Conservation (phyloP, 1,140 invertebrate species). For the Lordiphosa clarofinis region DNA sequence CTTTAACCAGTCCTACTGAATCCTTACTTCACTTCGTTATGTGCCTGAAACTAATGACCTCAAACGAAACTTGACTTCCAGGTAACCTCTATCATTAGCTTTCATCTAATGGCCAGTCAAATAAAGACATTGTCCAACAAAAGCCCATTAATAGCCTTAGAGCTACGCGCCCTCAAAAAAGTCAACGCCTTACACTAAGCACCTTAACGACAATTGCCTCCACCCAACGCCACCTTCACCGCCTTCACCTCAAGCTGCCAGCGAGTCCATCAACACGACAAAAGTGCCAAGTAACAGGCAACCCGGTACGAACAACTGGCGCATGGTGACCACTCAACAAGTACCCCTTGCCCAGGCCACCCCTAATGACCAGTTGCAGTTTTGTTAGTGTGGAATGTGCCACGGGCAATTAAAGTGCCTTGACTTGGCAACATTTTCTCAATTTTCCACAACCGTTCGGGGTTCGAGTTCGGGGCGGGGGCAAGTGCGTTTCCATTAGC, state of each 20-base stretch:
- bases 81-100: constrained; percentile 30
- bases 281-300: constrained; percentile 2
- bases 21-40: not conserved
- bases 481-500: constrained; percentile 23
- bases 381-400: constrained; percentile 17
- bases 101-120: constrained; percentile 22
- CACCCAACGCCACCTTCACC: not conserved
- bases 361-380: constrained; percentile 58
- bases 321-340: constrained; percentile 49
- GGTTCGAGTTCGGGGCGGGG: not conserved
- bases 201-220: constrained; percentile 65
- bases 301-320: not conserved
- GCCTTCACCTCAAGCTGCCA: constrained; percentile 24
- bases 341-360: constrained; percentile 13
- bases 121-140: constrained; percentile 40
- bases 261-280: constrained; percentile 24
- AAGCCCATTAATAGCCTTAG: constrained; percentile 48
- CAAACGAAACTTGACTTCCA: constrained; percentile 7
- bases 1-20: not conserved
- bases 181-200: constrained; percentile 57
- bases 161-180: constrained; percentile 32
- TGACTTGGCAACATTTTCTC: constrained; percentile 27
- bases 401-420: constrained; percentile 62
- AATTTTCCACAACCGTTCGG: constrained; percentile 45
- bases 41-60: constrained; percentile 8